phyloP scores from a whole-genome alignment of 2,888 invertebrate species.

The Ypsolopha sequella region DNA sequence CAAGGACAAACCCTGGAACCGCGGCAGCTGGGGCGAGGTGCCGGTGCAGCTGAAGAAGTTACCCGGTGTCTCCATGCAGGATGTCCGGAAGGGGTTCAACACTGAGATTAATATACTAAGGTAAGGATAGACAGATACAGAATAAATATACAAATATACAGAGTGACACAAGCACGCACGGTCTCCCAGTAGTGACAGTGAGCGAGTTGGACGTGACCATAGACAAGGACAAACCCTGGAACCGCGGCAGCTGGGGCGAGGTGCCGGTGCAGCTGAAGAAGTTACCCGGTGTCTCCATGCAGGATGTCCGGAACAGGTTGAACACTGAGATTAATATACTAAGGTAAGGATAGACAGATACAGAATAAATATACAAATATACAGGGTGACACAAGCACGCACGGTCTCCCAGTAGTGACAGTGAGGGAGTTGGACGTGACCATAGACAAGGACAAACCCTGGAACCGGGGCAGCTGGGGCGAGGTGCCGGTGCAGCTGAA shows the following conservation, averaged over 20 bases:
- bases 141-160: no score
- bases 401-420: slow-evolving; percentile 51
- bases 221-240: slow-evolving; percentile 38
- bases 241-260: slow-evolving; percentile 49
- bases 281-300: slow-evolving; percentile 36
- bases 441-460: slow-evolving; percentile 27
- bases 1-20: slow-evolving; percentile 33
- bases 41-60: slow-evolving; percentile 52
- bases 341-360: no score
- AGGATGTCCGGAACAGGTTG: slow-evolving; percentile 41
- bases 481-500: slow-evolving; percentile 53
- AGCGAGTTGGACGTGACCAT: slow-evolving; percentile 40
- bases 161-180: slow-evolving; percentile 54
- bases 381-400: slow-evolving; percentile 52
- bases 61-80: slow-evolving; percentile 36
- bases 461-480: slow-evolving; percentile 54
- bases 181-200: slow-evolving; percentile 48
- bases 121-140: no score
- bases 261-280: slow-evolving; percentile 53
- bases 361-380: no score
- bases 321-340: slow-evolving; percentile 55
- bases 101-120: slow-evolving; percentile 56
- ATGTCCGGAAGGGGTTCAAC: slow-evolving; percentile 42
- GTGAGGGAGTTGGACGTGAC: slow-evolving; percentile 43
- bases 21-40: slow-evolving; percentile 52